Evolutionary conservation across 2,888 invertebrate species (phyloP).

Genomic region (Stenchaetothrips biformis): DNA sequence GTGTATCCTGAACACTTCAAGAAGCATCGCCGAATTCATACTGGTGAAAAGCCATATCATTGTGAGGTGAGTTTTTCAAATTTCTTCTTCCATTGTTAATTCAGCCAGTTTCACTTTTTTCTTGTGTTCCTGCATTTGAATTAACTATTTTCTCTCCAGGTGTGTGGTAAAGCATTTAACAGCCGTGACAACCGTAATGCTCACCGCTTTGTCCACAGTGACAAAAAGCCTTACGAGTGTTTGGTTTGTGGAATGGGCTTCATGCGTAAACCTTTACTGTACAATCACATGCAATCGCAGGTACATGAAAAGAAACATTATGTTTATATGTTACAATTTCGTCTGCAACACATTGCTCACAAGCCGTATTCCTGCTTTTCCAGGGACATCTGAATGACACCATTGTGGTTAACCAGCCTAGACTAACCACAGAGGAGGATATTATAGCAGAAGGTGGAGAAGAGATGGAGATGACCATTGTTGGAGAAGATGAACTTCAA

Average conservation of each 20-base stretch:
- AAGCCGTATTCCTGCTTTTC: constrained; percentile 32
- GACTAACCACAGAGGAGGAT: constrained; percentile 57
- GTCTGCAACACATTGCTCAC: background rate
- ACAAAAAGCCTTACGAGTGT: constrained; percentile 83
- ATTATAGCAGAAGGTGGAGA: constrained; percentile 47
- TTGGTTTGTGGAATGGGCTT: constrained; percentile 73
- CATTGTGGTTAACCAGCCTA: constrained; percentile 76
- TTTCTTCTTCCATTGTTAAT: constrained; percentile 19
- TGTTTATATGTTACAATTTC: background rate
- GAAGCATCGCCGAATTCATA: constrained; percentile 73
- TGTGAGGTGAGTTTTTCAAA: constrained; percentile 55
- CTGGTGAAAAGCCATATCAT: constrained; percentile 67
- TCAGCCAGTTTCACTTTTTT: background rate
- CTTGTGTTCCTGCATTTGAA: background rate
- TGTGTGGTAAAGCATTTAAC: constrained; percentile 79
- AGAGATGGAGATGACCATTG: constrained; percentile 45
- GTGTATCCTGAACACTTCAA: constrained; percentile 79
- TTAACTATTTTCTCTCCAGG: constrained; percentile 45
- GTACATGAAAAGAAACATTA: constrained; percentile 41
- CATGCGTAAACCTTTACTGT: constrained; percentile 74
- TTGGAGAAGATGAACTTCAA: constrained; percentile 38
- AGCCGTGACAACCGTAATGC: constrained; percentile 80
- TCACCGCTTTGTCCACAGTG: constrained; percentile 78
- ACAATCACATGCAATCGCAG: constrained; percentile 68
- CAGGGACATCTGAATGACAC: constrained; percentile 72